Percentiles rank a stretch among this genome's conserved stretches.
Evolutionary conservation across 53 echinoderm and acorn worm genomes (phyloP).

Genomic region (Actinopyga echinites): DNA sequence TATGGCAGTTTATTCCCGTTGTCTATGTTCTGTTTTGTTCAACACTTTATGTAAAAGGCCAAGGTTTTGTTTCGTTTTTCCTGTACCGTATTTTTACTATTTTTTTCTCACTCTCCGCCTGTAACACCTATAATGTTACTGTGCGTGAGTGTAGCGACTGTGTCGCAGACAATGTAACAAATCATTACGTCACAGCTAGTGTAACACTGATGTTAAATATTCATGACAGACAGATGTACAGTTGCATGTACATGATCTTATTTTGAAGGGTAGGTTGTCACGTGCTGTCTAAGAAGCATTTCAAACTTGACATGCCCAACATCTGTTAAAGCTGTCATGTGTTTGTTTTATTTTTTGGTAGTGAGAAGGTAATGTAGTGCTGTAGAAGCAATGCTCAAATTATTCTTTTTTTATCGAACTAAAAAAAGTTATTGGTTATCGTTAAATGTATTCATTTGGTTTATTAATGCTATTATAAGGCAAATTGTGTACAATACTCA

Average conservation of each 20-base stretch:
- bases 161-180: too few relatives aligned
- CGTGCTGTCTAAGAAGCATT: not conserved
- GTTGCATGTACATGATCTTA: conserved; percentile 16
- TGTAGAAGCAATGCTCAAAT: conserved; percentile 19
- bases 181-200: too few relatives aligned
- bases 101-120: too few relatives aligned
- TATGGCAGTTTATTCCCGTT: too few relatives aligned
- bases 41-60: too few relatives aligned
- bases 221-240: conserved; percentile 15
- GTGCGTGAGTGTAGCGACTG: too few relatives aligned
- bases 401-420: not conserved
- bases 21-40: too few relatives aligned
- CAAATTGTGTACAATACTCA: conserved; percentile 18
- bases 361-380: conserved; percentile 43
- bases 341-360: conserved; percentile 23
- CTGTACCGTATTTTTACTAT: too few relatives aligned
- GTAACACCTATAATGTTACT: too few relatives aligned
- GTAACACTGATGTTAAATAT: conserved; percentile 12
- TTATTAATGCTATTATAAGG: conserved; percentile 35
- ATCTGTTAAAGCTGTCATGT: not conserved
- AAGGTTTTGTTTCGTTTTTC: too few relatives aligned
- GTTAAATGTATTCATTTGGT: conserved; percentile 25
- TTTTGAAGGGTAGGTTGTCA: conserved; percentile 33
- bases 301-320: conserved; percentile 19
- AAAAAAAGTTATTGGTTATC: conserved; percentile 1